Base-by-base conservation (phyloP, 1,140 invertebrate species). In the Ostrea denselamellosa region DNA sequence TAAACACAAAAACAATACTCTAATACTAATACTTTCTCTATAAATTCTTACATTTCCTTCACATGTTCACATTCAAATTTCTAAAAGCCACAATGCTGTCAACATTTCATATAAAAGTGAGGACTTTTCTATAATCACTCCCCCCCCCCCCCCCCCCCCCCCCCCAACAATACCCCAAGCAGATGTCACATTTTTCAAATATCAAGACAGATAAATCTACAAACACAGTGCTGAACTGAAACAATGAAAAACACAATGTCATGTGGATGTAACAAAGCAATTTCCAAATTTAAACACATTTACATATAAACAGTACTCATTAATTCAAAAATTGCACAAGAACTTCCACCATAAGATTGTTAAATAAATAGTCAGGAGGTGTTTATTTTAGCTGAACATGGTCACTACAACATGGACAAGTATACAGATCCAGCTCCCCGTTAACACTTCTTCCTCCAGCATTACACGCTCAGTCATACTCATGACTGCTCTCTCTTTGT, bases 401-500 rank as follows among this genome's bases (percentile, higher is more conserved):
- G 34, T 44, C 34, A 2, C 34, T 44, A 44, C 34, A 44, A 44
- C 34, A 44, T 19, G 14, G 56, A 62, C 17, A 62, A 14, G 34
- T 5, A 44, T 44, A 44, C 34, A 44, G 5, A 44, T 2, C 34
- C 34, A 44, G 34, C 34, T 44, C 34, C 34, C 5, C 34, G 5
- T 62, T 19, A 14, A 12, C n/a, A 62, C 7, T 62, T 71, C n/a
- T 25, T 81, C 71, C 44, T 51, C 34, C 82, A 22, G 12, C 44
- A 12, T 19, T 83, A 44, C 17, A 0, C 5, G 8, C 19, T 92
- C 85, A 93, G 58, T 93, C 92, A 87, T 91, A 93, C 81, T 93
- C 92, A 87, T 93, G 92, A 56, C 90, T 91, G 54, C 91, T 92
- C 84, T 92, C 92, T 25, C 92, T 86, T 88, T 92, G 92, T 90